Base-by-base conservation (phyloP, 2,113 vertebrate species). In the Misgurnus anguillicaudatus region DNA sequence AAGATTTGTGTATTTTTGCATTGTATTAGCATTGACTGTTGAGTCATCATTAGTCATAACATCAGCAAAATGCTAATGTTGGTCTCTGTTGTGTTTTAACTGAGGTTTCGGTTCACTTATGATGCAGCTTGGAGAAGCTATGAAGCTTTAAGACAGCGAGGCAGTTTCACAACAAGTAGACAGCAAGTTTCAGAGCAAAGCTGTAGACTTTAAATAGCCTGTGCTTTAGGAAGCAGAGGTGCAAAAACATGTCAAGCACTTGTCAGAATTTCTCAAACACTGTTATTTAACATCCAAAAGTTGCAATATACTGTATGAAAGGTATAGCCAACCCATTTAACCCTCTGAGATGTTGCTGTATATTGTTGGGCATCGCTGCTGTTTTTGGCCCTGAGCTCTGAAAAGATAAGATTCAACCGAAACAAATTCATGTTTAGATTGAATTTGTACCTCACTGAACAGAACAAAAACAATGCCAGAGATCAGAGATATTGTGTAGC, bases 391-490 rank as follows among this genome's bases (percentile, higher is more conserved):
- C 19, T 31, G 31, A 55, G 31, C 31, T 57, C 10, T n/a, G 51
- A 19, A 53, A 39, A 19, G 16, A 68, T 53, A 19, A 51, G 45
- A 36, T 69, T 53, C 17, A 53, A 69, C 67, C 16, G 36, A 17
- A 70, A 36, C 9, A 3, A 16, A n/a, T 38, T 9, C 51, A 14
- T 17, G 21, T 47, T 69, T 47, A 38, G 68, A 55, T 24, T 71
- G 31, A 19, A 19, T 39, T 55, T 57, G 16, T 57, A 55, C 68
- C 68, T 55, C 17, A 39, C 31, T 13, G 68, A 71, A 71, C 31
- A 69, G 21, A 69, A 51, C 67, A 57, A 39, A 57, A 57, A 57
- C 51, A 71, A 71, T 57, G n/a, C n/a, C 5, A n/a, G 38, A 42
- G 63, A n/a, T 6, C 31, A 7, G 17, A 57, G 51, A 58, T 57